Evolutionary conservation across 2,797 vertebrate genomes (phyloP), one percentile per base, ranked within the genome.

Genomic region (Lateolabrax maculatus): DNA sequence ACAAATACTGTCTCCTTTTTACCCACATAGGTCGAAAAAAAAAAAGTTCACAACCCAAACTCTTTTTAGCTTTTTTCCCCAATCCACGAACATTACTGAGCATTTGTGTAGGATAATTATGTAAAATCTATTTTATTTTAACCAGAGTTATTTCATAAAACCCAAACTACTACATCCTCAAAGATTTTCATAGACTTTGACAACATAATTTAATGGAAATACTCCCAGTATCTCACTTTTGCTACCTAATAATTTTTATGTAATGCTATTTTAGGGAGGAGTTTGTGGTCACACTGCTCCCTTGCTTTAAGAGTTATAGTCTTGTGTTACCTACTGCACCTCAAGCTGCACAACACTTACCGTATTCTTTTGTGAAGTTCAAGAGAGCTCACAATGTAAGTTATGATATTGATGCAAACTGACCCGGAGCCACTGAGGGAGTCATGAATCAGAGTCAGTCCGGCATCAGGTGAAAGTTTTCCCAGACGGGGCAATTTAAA

Each of bases 401-500:
- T 73, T 9, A 39, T 72, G 63, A 77, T 41, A 55, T 63, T 70
- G 69, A 74, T 64, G 53, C 71, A 72, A 82, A 86, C 64, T 43
- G 75, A 80, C 49, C 53, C 4, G 29, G 11, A 71, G 57, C 67
- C 23, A 77, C 27, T 2, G 68, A 79, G 44, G 64, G 71, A 77
- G 77, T 79, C 76, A 89, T 91, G 93, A 95, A 95, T 94, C 93
- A 90, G 85, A 91, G 79, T 76, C 71, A 71, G 61, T 21, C 19
- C 0, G 39, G 81, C 66, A 68, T 94, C 94, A 94, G 93, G 90
- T 95, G 93, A 89, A 93, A 81, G 74, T 77, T 91, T 95, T 95
- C 95, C 92, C 95, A 94, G 77, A 6, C 77, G 34, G 58, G 71
- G 62, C 25, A 68, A 71, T 75, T 79, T 80, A 53, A 86, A 75